Evolutionary conservation across 1,140 invertebrate genomes (phyloP), one percentile per base, ranked within the genome.

Genomic region (Rhopalosiphum maidis): DNA sequence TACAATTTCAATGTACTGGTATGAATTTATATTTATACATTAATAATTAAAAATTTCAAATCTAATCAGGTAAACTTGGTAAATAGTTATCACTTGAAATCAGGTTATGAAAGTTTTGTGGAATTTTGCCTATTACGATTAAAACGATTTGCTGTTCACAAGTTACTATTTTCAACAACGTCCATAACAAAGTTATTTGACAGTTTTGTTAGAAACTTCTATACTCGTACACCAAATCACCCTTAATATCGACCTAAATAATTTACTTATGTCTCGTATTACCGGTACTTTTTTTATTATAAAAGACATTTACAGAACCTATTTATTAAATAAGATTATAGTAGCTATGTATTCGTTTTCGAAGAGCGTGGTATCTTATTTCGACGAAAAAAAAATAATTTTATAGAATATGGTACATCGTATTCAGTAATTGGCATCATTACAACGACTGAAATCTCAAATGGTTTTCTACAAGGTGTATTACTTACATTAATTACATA

Each of bases 111-210:
- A 48, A 87, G 23, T 46, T 87, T 30, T 48, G 15, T 15, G 43
- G 30, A 48, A 11, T 48, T 48, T 48, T 87, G 18, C 43, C 43
- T 48, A 87, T 48, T 46, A 48, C 30, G 46, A 87, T 87, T 48
- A 87, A 48, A 87, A 46, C 30, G 46, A 87, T 87, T 87, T 48
- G 30, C 86, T 48, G 30, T 51, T 88, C 46, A 88, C 48, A 22
- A 54, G 48, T 35, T 51, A 88, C n/a, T 22, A n/a, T 88, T 88
- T 88, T 88, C 48, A 88, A 88, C 46, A 88, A n/a, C 18, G 87
- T 54, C 87, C 21, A 88, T 54, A 51, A 88, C 87, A 54, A 35
- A 54, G n/a, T 88, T 88, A 35, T 51, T 88, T 88, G 46, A 88
- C 18, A 54, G 48, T 88, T 88, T 48, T 51, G 48, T 88, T 21